Percentiles rank a stretch among this genome's conserved stretches.
Evolutionary conservation across 2,797 vertebrate species (phyloP).

Genomic region (Cirrhinus mrigala): DNA sequence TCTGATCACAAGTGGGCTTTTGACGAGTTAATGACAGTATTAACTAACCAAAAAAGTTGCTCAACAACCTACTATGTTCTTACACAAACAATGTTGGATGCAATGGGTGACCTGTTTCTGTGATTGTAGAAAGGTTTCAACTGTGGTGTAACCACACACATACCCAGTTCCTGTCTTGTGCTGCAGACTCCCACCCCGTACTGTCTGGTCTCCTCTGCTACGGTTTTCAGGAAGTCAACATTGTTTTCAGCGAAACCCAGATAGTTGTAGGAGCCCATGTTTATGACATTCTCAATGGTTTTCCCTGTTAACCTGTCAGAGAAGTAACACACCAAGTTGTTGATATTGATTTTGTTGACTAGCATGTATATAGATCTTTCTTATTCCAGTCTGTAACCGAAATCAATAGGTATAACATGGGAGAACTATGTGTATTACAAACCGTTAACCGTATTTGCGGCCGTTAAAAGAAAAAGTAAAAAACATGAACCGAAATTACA

Average conservation of each 20-base stretch:
- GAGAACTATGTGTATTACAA: not conserved
- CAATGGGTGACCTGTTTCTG: not conserved
- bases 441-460: no score
- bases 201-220: constrained; percentile 76
- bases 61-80: not conserved
- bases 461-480: not conserved
- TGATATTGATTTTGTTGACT: not conserved
- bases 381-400: not conserved
- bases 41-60: not conserved
- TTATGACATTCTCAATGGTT: constrained; percentile 88
- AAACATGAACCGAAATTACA: not conserved
- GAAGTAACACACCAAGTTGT: constrained; percentile 12
- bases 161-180: constrained; percentile 93
- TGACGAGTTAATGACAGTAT: not conserved
- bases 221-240: constrained; percentile 84
- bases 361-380: not conserved
- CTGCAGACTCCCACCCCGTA: constrained; percentile 90
- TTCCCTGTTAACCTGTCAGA: constrained; percentile 87
- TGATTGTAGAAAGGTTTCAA: not conserved
- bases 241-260: constrained; percentile 91
- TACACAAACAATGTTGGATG: not conserved
- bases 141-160: constrained; percentile 59
- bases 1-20: constrained; percentile 1
- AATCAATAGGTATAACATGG: constrained; percentile 1
- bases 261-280: constrained; percentile 98